phyloP scores from a whole-genome alignment of 2,797 vertebrate species.

The Halcyon smyrnensis region DNA sequence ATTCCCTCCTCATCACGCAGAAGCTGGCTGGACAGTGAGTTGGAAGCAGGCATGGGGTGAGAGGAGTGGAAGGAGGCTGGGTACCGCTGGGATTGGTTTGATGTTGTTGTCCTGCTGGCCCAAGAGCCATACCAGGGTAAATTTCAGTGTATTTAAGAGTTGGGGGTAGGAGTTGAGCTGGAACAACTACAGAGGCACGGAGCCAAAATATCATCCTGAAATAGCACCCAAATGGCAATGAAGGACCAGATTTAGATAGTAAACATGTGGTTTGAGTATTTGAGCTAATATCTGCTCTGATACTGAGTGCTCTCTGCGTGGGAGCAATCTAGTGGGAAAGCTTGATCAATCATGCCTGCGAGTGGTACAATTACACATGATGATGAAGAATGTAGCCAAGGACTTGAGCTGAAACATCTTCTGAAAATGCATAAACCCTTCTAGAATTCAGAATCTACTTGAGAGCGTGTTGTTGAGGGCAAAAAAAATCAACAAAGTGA shows the following conservation, averaged over 20 bases:
- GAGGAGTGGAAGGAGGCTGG: background rate
- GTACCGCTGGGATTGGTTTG: background rate
- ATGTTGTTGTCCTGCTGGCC: background rate
- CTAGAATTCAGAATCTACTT: background rate
- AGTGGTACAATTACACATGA: background rate
- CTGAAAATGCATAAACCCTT: slow-evolving; percentile 10
- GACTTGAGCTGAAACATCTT: background rate
- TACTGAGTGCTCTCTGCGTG: background rate
- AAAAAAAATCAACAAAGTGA: background rate
- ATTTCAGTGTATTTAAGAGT: background rate
- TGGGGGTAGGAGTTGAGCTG: background rate
- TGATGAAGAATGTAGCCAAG: background rate
- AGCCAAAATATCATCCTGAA: background rate
- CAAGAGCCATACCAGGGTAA: accelerated
- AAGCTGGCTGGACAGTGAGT: background rate
- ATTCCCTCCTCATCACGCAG: background rate
- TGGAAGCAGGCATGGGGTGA: background rate
- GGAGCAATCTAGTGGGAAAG: background rate
- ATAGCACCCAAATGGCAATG: background rate
- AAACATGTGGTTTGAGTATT: background rate
- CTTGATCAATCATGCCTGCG: background rate
- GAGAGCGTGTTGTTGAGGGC: background rate
- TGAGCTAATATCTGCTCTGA: background rate
- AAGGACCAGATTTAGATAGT: background rate
- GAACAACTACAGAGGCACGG: background rate